These are phyloP conservation scores for Palythoa grandis DNA, from an alignment of 92 coral and sea anemone species.

Conservation along the genomic window DNA sequence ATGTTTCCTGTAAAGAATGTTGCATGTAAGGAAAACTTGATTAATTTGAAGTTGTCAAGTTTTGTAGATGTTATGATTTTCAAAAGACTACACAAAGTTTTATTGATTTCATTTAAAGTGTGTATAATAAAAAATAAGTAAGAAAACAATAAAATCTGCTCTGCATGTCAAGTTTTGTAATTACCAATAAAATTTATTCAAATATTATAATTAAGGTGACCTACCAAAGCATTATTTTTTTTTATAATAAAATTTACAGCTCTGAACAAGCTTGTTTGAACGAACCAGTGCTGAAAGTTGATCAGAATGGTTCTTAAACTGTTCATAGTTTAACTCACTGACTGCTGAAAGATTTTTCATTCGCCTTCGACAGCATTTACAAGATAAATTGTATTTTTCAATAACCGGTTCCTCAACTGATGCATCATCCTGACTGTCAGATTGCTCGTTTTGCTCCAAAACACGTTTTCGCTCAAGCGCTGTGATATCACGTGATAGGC, in stretches of 20 bases:
- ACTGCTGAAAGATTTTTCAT: conserved; percentile 67
- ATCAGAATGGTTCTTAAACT: conserved; percentile 44
- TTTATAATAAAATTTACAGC: conserved; percentile 36
- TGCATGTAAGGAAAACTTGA: too few species aligned
- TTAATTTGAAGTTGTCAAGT: too few species aligned
- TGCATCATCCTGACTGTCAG: background rate
- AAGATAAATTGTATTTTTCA: conserved; percentile 73
- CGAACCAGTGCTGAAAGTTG: conserved; percentile 27
- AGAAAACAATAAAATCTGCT: too few species aligned
- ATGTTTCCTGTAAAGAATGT: too few species aligned
- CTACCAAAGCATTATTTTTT: background rate
- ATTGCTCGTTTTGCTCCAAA: conserved; percentile 17
- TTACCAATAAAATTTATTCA: too few species aligned
- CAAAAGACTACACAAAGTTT: too few species aligned
- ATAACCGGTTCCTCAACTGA: conserved; percentile 10
- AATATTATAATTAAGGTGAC: too few species aligned
- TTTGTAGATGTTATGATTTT: too few species aligned
- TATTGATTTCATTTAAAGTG: too few species aligned
- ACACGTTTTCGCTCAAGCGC: conserved; percentile 27
- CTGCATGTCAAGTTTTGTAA: too few species aligned
- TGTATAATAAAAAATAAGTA: too few species aligned
- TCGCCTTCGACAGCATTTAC: conserved; percentile 81
- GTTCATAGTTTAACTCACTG: conserved; percentile 63
- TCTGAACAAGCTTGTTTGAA: conserved; percentile 33
- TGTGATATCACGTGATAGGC: conserved; percentile 48